Evolutionary conservation across 2,888 invertebrate genomes (phyloP).

Genomic region (Amiota communis): DNA sequence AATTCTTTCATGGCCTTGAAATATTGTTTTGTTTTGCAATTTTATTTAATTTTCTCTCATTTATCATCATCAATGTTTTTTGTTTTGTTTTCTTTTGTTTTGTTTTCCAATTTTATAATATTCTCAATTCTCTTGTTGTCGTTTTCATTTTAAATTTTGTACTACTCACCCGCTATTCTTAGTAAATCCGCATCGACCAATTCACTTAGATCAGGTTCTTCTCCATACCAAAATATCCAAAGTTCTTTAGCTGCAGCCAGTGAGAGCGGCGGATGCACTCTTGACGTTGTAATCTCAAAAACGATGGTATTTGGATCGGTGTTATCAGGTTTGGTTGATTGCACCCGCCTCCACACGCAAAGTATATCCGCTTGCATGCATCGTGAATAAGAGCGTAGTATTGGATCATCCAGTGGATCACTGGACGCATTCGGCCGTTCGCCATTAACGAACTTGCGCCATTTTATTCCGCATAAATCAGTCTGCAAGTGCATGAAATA

Average conservation of each 20-base stretch:
- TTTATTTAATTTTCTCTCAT: not conserved
- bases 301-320: slow-evolving; percentile 74
- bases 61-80: not conserved
- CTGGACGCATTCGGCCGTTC: slow-evolving; percentile 76
- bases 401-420: slow-evolving; percentile 91
- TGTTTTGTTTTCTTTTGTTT: slow-evolving; percentile 4
- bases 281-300: slow-evolving; percentile 73
- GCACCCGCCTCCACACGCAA: slow-evolving; percentile 97
- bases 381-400: slow-evolving; percentile 90
- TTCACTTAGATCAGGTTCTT: slow-evolving; percentile 91
- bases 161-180: slow-evolving; percentile 84
- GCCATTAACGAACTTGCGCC: slow-evolving; percentile 93
- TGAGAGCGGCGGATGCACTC: slow-evolving; percentile 84
- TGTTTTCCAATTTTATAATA: not conserved
- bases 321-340: slow-evolving; percentile 76
- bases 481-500: slow-evolving; percentile 80
- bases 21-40: slow-evolving; percentile 18
- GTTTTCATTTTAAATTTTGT: not conserved
- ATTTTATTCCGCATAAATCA: slow-evolving; percentile 99
- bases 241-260: slow-evolving; percentile 94
- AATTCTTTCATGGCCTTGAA: slow-evolving; percentile 24
- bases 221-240: slow-evolving; percentile 99
- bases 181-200: slow-evolving; percentile 90
- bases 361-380: slow-evolving; percentile 95
- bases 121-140: not conserved